Percentiles rank a stretch among this genome's conserved stretches.
Evolutionary conservation across 92 coral and sea anemone species (phyloP).

Genomic region (Galaxea fascicularis): DNA sequence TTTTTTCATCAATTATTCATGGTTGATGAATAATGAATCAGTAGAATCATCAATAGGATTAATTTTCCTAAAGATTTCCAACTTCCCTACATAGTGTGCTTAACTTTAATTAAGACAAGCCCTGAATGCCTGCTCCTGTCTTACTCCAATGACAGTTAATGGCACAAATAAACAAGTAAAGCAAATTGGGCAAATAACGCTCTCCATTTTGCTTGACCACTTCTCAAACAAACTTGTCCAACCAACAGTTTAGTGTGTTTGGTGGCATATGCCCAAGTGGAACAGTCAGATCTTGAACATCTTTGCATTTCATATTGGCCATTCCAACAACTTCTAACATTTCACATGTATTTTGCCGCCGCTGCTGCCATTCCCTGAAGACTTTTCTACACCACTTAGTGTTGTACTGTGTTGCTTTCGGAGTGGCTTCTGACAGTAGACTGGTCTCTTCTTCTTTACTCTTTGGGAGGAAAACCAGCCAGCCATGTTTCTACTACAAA

Average conservation of each 20-base stretch:
- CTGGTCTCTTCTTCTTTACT: too few relatives aligned
- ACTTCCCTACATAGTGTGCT: too few relatives aligned
- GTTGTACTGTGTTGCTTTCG: too few relatives aligned
- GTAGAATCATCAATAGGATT: too few relatives aligned
- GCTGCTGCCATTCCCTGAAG: slow-evolving; percentile 60
- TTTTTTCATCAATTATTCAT: too few relatives aligned
- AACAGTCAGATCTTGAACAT: slow-evolving; percentile 45
- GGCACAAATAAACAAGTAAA: slow-evolving; percentile 59
- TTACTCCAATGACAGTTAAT: slow-evolving; percentile 51
- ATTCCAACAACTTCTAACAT: slow-evolving; percentile 32
- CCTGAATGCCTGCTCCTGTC: slow-evolving; percentile 46
- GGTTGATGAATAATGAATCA: too few relatives aligned
- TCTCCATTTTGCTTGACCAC: slow-evolving; percentile 65
- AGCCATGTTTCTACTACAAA: too few relatives aligned
- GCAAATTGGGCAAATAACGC: slow-evolving; percentile 59
- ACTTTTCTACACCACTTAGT: not conserved
- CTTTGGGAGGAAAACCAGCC: too few relatives aligned
- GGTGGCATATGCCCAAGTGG: slow-evolving; percentile 45
- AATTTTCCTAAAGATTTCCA: too few relatives aligned
- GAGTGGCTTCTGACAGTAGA: too few relatives aligned
- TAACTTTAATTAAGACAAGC: too few relatives aligned
- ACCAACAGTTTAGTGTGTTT: slow-evolving; percentile 54
- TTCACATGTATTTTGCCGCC: slow-evolving; percentile 44
- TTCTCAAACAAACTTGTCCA: slow-evolving; percentile 62
- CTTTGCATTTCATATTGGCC: slow-evolving; percentile 20